Conservation (phyloP, 2,113 vertebrate genomes). For the Dinomys branickii region DNA sequence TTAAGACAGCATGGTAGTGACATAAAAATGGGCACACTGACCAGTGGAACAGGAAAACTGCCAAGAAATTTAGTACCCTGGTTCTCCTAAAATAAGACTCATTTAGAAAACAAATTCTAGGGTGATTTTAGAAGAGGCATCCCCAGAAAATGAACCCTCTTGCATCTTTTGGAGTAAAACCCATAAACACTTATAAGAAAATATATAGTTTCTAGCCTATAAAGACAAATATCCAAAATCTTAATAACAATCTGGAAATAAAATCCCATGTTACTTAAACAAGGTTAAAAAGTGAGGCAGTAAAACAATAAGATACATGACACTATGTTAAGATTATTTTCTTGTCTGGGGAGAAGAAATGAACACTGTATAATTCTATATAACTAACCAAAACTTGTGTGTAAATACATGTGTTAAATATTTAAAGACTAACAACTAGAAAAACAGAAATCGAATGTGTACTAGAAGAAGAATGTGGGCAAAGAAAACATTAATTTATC, state of each 20-base stretch:
- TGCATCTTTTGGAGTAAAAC: neutral
- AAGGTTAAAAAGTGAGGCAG: neutral
- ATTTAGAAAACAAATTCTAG: neutral
- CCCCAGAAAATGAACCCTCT: neutral
- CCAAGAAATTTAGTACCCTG: neutral
- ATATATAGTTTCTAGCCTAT: neutral
- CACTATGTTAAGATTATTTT: neutral
- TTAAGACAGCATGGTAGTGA: neutral
- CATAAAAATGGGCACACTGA: neutral
- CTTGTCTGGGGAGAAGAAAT: neutral
- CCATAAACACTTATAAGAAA: neutral
- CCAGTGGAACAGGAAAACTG: neutral
- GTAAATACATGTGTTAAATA: neutral
- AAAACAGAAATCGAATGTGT: neutral
- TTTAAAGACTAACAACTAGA: neutral
- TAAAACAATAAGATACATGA: neutral
- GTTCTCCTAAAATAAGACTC: neutral
- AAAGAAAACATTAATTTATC: neutral
- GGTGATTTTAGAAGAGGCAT: neutral
- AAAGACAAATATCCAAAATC: neutral
- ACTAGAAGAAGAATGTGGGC: neutral
- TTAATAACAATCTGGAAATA: neutral
- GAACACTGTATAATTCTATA: neutral
- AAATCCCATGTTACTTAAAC: neutral
- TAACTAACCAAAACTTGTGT: neutral